Base-by-base conservation (phyloP, 2,888 invertebrate species). In the Brassicogethes aeneus region DNA sequence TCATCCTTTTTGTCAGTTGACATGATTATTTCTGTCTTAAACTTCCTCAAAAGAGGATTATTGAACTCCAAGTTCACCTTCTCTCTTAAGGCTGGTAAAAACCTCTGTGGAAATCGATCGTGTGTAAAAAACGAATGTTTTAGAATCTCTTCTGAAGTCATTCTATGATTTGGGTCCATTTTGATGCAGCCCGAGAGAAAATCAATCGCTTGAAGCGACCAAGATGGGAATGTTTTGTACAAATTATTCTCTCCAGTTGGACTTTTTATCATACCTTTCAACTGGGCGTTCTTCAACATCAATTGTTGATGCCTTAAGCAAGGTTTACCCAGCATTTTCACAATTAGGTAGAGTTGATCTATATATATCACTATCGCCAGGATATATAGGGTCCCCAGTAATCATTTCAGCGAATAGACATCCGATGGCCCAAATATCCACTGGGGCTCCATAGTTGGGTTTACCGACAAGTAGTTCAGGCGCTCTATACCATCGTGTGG, bases 361-460 rank as follows among this genome's bases (percentile, higher is more conserved):
- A 91, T n/a, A n/a, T 40, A 91, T 85, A 63, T 92, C 91, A 1
- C 89, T 89, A 57, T 90, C 88, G 0, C 91, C 91, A 0, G 91
- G 89, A 66, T 90, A 90, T 37, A 91, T 65, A 0, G 91, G 88
- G 55, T 88, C 86, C 0, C 89, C 89, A 0, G 82, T 85, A 68
- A 89, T 71, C 83, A 91, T 87, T 71, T 91, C 91, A 2, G 87
- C 79, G 55, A 83, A 80, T 7, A 91, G 69, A 56, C 90, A 90
- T 0, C 91, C 91, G 2, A 85, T 76, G 0, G 91, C 89, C 91
- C 91, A 92, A 40, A 90, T 79, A 60, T 91, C 91, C 34, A 91
- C 86, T 40, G 82, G 76, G 34, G 80, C 77, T 1, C 78, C 80
- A 51, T 82, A 82, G 51, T 75, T 75, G 59, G 77, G 80, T 68